phyloP scores from a whole-genome alignment of 2,797 vertebrate species.

The Morus bassanus region DNA sequence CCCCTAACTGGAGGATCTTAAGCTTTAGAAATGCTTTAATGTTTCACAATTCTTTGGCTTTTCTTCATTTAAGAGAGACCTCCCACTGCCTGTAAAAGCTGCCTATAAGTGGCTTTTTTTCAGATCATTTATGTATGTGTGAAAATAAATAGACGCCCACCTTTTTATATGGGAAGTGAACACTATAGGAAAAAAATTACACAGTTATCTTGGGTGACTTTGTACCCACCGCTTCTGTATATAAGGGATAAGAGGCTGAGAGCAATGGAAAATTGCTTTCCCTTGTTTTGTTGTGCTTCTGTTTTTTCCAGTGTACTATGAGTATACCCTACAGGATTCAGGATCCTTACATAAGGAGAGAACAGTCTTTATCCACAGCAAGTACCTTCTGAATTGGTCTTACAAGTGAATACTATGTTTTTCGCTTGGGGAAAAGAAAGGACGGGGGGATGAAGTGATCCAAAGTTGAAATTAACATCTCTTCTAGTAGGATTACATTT shows the following conservation, averaged over 20 bases:
- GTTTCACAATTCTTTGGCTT: background rate
- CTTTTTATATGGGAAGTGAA: slow-evolving; percentile 3
- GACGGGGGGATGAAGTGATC: background rate
- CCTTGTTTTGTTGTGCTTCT: background rate
- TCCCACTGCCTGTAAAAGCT: slow-evolving; percentile 15
- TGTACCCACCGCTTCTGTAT: background rate
- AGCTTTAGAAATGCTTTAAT: background rate
- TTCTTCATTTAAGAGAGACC: background rate
- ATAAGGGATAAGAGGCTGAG: background rate
- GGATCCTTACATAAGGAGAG: background rate
- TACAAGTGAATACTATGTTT: background rate
- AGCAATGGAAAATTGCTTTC: background rate
- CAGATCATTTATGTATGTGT: slow-evolving; percentile 8
- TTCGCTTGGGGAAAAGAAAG: background rate
- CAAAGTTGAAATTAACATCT: background rate
- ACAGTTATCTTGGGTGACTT: background rate
- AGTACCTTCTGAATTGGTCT: background rate
- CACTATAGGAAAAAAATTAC: background rate
- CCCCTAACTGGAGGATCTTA: background rate
- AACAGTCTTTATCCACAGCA: background rate
- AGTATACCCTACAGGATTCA: background rate
- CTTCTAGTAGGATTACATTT: background rate
- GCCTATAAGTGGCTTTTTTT: slow-evolving; percentile 13
- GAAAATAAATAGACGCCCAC: background rate
- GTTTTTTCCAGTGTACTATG: background rate